Conservation (phyloP, 1,140 invertebrate genomes). For the Plectus sambesii region DNA sequence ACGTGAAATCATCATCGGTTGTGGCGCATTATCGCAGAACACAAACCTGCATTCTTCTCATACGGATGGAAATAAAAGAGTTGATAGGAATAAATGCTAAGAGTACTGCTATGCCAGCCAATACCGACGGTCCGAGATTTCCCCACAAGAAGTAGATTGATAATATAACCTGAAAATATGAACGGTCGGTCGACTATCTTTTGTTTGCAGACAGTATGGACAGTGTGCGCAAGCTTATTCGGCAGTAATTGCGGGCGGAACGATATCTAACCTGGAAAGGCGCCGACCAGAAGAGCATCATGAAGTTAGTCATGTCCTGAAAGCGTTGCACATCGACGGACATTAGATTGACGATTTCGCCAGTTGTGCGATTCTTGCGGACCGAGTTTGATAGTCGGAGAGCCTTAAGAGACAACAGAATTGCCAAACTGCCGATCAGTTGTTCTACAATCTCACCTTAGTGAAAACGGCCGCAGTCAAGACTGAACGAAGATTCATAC, state of each 20-base stretch:
- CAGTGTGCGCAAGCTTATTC: too few species aligned
- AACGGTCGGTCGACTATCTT: too few species aligned
- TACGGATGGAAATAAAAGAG: conserved; percentile 47
- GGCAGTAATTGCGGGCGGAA: too few species aligned
- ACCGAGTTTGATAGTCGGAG: conserved; percentile 46
- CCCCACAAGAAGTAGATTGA: conserved; percentile 46
- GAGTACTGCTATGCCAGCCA: conserved; percentile 46
- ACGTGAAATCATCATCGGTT: too few species aligned
- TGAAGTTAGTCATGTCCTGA: conserved; percentile 50
- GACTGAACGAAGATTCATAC: conserved; percentile 41
- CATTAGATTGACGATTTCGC: conserved; percentile 56
- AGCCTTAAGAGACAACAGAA: too few species aligned
- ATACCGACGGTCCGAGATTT: conserved; percentile 43
- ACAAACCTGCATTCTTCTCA: conserved; percentile 47
- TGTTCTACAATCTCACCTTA: conserved; percentile 41
- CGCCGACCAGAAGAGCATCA: conserved; percentile 46
- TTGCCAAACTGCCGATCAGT: too few species aligned
- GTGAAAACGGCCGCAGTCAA: conserved; percentile 47
- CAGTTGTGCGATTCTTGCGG: conserved; percentile 50
- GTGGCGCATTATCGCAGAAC: too few species aligned
- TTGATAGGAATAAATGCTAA: conserved; percentile 46
- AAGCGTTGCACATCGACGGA: conserved; percentile 51
- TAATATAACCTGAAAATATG: conserved; percentile 36
- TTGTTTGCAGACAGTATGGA: too few species aligned
- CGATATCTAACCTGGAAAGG: conserved; percentile 41